Evolutionary conservation across 2,888 invertebrate genomes (phyloP), one percentile per base, ranked within the genome.

Genomic region (Dichetophora obliterata): DNA sequence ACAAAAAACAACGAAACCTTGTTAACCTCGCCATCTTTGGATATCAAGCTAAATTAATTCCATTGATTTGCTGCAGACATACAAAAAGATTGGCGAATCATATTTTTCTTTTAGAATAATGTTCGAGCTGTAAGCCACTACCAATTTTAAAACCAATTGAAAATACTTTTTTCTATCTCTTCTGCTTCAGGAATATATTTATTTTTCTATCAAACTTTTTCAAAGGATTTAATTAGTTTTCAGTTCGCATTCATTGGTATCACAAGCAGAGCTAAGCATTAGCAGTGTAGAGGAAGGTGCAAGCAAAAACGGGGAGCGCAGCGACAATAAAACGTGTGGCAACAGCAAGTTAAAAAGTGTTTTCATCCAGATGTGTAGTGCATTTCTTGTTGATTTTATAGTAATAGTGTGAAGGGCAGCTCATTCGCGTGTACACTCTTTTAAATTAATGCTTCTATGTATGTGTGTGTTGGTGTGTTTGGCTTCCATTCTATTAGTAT

Each of bases 201-300:
- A 11, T 59, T 24, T n/a, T 70, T 65, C n/a, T 14, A 84, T 84
- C 24, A 22, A 27, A 43, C 43, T 43, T 34, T 16, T 31, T 73
- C 85, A 86, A 85, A 86, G 85, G 86, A 86, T 86, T 86, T 86
- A 86, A 86, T 86, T 86, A 86, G 86, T 86, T 86, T 85, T 86
- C 82, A 85, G 84, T 84, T 83, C 81, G 78, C 78, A 73, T 69
- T 79, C 76, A 77, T 79, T 78, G 76, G 43, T 5, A n/a, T 50
- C n/a, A 31, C 16, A 22, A 14, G 22, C 24, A 22, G 48, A n/a
- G 24, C 14, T 16, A 19, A 68, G 27, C 68, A 68, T 14, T 24
- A 16, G 31, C 43, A 48, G 19, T 16, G 9, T 16, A 31, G 11
- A 65, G 37, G 1, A 22, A 19, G 14, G 3, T 27, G 63, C 2